Base-by-base conservation (phyloP, 1,140 invertebrate species). In the Copidosoma floridanum region DNA sequence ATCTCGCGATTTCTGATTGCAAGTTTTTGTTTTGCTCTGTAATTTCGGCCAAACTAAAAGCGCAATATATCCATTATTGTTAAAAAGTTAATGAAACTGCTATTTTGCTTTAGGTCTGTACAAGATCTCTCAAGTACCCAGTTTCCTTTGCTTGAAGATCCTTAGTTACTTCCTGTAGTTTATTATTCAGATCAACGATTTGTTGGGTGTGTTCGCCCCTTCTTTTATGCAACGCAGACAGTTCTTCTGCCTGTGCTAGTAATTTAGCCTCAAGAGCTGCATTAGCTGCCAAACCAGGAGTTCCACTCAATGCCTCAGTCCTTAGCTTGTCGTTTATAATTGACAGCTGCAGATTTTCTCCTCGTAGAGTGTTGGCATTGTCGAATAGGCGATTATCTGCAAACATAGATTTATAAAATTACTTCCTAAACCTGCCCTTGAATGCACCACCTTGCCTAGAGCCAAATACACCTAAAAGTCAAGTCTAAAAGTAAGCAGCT, bases 131-230 rank as follows among this genome's bases (percentile, higher is more conserved):
- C n/a, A 61, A 24, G 21, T 83, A 94, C 93, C 85, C 88, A 23
- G 84, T 67, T 79, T 94, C 91, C 80, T 89, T 91, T 18, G 78
- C 69, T 26, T 84, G 81, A 44, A 94, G 68, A 61, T 87, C 82
- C 73, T 92, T 92, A 65, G 93, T 91, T 71, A 91, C 88, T 65
- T 95, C 92, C 79, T 94, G 90, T 18, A 97, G 77, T 78, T 87
- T 87, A 61, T 88, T 84, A 82, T 93, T 95, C 2, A 98, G 81
- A 76, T 93, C 93, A 44, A 97, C 90, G 57, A 98, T 92, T 81
- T 94, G 89, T 74, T 97, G 94, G 0, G 93, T 86, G 83, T 96
- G 93, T 81, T 97, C 94, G 50, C 94, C 92, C 78, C 92, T 87
- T 54, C 90, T 85, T 69, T 90, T 86, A 73, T 96, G 94, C 26